These are phyloP conservation scores for Pyrocephalus nanus DNA, from an alignment of 2,797 vertebrate species.

Conservation along the genomic window DNA sequence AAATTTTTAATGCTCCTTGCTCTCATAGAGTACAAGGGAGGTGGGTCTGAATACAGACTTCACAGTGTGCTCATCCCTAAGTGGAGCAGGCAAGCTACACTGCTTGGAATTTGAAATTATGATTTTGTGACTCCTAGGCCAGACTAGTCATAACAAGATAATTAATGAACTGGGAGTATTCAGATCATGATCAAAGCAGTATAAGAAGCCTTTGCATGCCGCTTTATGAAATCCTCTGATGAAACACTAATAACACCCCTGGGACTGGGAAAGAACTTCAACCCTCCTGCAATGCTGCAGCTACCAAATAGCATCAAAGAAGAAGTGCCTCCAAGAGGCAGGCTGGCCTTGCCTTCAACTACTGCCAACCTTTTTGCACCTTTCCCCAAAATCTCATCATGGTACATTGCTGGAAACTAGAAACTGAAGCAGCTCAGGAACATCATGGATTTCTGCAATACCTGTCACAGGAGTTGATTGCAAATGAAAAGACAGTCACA, in stretches of 20 bases:
- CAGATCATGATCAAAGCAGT: constrained; percentile 3
- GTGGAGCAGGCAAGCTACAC: not conserved
- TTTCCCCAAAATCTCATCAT: not conserved
- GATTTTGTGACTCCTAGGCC: not conserved
- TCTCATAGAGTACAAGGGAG: not conserved
- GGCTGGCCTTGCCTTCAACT: not conserved
- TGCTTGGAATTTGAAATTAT: not conserved
- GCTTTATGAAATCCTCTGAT: not conserved
- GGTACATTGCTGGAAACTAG: not conserved
- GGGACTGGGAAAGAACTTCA: not conserved
- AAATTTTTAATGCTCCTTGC: not conserved
- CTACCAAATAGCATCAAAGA: not conserved
- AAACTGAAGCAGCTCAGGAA: not conserved
- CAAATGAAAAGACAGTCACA: not conserved
- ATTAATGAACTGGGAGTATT: not conserved
- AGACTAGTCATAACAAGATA: not conserved
- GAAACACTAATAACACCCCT: not conserved
- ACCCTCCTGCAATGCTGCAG: not conserved
- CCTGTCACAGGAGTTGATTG: not conserved
- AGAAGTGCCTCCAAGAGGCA: not conserved
- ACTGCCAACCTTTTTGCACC: not conserved
- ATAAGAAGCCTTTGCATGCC: not conserved
- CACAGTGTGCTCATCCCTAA: not conserved
- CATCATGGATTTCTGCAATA: not conserved
- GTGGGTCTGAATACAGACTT: not conserved